Evolutionary conservation across 2,797 vertebrate genomes (phyloP).

Genomic region (Channallabes apus): DNA sequence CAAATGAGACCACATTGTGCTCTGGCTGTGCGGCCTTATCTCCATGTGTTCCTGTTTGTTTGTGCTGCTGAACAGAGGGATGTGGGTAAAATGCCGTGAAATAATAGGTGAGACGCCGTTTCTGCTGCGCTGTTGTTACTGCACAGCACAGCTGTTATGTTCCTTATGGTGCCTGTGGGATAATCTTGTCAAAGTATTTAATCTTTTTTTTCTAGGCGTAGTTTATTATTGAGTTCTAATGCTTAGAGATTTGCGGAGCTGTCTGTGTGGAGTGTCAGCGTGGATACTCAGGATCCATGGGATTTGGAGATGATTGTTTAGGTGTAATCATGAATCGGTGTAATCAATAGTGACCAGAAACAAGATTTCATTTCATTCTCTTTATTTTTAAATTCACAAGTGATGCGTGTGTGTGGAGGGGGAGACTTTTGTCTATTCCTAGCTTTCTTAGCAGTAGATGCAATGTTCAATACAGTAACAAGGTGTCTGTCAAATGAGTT

Average conservation of each 20-base stretch:
- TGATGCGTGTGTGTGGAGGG: not conserved
- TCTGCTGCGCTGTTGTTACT: constrained; percentile 30
- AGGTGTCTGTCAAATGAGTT: not conserved
- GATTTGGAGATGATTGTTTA: not conserved
- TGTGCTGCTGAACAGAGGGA: constrained; percentile 57
- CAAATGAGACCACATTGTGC: constrained; percentile 62
- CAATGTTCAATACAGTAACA: not conserved
- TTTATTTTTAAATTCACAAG: not conserved
- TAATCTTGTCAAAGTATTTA: constrained; percentile 24
- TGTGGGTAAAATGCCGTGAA: constrained; percentile 54
- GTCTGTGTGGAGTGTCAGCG: constrained; percentile 25
- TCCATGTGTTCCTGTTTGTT: constrained; percentile 65
- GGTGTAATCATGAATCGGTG: constrained; percentile 26
- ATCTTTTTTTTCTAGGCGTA: not conserved
- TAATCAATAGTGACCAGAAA: not conserved
- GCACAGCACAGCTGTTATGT: constrained; percentile 30
- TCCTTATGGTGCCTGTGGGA: constrained; percentile 22
- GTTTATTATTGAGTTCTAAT: constrained; percentile 12
- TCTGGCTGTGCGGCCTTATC: constrained; percentile 58
- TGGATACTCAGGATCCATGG: not conserved
- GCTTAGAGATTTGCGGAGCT: constrained; percentile 14
- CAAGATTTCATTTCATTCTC: not conserved
- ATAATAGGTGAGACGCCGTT: constrained; percentile 52
- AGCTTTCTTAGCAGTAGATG: not conserved
- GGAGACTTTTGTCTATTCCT: not conserved